Base-by-base conservation (phyloP, 2,113 vertebrate species). In the Conger conger region DNA sequence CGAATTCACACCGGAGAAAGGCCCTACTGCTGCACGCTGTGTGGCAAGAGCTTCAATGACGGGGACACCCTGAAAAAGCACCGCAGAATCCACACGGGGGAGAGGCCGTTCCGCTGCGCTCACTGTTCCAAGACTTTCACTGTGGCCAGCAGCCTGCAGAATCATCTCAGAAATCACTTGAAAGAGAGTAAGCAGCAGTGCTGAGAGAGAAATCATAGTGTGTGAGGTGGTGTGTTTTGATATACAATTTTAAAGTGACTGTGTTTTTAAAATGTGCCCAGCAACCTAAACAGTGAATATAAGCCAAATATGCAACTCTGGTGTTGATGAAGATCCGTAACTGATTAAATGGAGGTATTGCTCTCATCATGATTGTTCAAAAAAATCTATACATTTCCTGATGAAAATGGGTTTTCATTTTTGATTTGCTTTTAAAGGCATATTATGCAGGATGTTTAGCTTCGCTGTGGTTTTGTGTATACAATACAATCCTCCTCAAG, bases 1-100 rank as follows among this genome's bases (percentile, higher is more conserved):
- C 92, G 95, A 45, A 95, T 84, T 63, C 94, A 95, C 92, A 94
- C 94, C 0, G 94, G 94, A 0, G 94, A 94, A 88, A 89, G 93
- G 17, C 94, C 94, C 0, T 95, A 95, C 90, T 88, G 89, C 87
- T 94, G 93, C 88, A 89, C 91, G 0, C 13, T 84, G 35, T 84
- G 83, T 15, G 83, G 83, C 45, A 84, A 84, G 83, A 63, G 76
- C 17, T 84, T 84, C 83, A 84, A 84, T 27, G 83, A 84, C 38
- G 83, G 83, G 1, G 83, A 84, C 30, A 84, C 83, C 0, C 77
- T 84, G 36, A 84, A 84, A 33, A 84, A 84, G 30, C 83, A 84
- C 54, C 38, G 38, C 13, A 37, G 83, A 23, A 63, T 84, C 27
- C 83, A 84, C 83, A 84, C 83, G 0, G 83, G 83, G 11, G 83